Conservation (phyloP, 2,113 vertebrate genomes). For the Nothocercus nigrocapillus region DNA sequence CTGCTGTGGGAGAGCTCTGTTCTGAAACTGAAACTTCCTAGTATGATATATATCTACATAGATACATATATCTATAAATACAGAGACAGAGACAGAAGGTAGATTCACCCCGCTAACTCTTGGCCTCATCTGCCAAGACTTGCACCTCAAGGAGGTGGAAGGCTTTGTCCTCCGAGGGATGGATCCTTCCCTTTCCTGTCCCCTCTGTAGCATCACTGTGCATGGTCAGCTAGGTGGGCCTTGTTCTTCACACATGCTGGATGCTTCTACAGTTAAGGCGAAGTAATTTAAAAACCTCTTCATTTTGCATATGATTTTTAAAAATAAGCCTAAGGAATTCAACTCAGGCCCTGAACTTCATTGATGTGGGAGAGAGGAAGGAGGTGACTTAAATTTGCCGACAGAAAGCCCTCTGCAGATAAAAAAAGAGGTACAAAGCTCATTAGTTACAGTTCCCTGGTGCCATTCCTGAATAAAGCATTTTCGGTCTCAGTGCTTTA, state of each 20-base stretch:
- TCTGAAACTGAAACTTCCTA: too few relatives aligned
- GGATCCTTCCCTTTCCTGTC: accelerated
- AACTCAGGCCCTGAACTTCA: not conserved
- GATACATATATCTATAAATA: too few relatives aligned
- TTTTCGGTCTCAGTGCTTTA: not conserved
- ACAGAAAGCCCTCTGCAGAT: not conserved
- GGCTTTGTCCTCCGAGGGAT: accelerated
- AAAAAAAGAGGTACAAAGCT: not conserved
- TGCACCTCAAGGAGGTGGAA: not conserved
- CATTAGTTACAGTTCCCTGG: not conserved
- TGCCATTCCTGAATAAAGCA: not conserved
- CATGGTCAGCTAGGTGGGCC: accelerated
- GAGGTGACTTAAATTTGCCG: not conserved
- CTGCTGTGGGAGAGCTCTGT: too few relatives aligned
- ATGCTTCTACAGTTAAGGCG: not conserved
- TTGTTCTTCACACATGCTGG: not conserved
- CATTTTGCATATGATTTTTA: not conserved
- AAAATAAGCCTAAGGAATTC: not conserved
- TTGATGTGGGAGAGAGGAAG: not conserved
- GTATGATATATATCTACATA: too few relatives aligned
- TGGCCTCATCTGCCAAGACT: not conserved
- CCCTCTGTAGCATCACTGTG: not conserved
- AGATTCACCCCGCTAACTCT: not conserved
- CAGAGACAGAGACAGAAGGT: not conserved
- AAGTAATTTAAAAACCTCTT: not conserved